Base-by-base conservation (phyloP, 2,113 vertebrate genomes). In the Cyphomyrus plagiostoma region DNA sequence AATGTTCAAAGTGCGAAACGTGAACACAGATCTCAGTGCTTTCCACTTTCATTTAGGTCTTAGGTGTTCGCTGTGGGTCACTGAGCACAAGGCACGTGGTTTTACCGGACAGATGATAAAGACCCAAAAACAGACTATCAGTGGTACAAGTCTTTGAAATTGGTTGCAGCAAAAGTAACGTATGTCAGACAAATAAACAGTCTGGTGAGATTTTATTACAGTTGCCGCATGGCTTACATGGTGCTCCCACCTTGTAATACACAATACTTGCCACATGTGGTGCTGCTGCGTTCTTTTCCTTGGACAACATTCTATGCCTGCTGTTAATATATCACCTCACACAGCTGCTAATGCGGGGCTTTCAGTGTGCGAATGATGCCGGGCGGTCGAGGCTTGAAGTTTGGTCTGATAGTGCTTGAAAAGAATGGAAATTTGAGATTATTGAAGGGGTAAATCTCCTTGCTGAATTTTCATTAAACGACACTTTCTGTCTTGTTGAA, bases 381-480 rank as follows among this genome's bases (percentile, higher is more conserved):
- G 35, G 35, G 35, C 74, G 74, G 35, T 42, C 35, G 35, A 80
- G 4, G 74, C 74, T 80, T 80, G 74, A 80, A 80, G 74, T 80
- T 80, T 42, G 35, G 35, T 80, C 35, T 80, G 74, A 80, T 80
- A 35, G 74, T 30, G 35, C 74, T 80, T 80, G 74, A 80, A 80
- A 80, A 80, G 62, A 80, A 80, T 80, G 74, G 74, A 80, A 80
- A 80, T 80, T 80, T 80, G 35, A 80, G 74, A 19, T 42, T 19
- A 80, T 19, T 80, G 74, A 80, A 80, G 17, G 74, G 35, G 74
- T 80, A 80, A 42, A 80, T 80, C 74, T 80, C 15, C 74, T 35
- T 42, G 74, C 74, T 80, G 35, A 80, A 80, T 80, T 80, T 80
- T 80, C 42, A 80, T 80, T 80, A 80, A 80, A 80, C 17, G 74